Percentiles rank a stretch among this genome's conserved stretches.
Evolutionary conservation across 2,113 vertebrate genomes (phyloP).

Genomic region (Calypte anna): DNA sequence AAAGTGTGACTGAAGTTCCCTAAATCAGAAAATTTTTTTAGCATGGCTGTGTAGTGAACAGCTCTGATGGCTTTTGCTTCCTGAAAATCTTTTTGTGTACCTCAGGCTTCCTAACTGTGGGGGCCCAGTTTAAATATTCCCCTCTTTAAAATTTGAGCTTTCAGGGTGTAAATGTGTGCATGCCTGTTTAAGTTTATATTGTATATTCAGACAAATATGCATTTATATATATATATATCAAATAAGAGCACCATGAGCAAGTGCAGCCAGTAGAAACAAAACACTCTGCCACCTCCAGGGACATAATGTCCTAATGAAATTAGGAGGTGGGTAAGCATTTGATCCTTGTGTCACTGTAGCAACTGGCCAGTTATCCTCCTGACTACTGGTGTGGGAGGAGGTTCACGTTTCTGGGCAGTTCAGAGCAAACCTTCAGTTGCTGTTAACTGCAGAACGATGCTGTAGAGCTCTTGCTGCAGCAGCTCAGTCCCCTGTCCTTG

Average conservation of each 20-base stretch:
- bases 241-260: neutral
- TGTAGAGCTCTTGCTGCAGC: neutral
- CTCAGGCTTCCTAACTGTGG: neutral
- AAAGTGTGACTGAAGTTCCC: neutral
- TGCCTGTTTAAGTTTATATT: neutral
- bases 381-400: neutral
- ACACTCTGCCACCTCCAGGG: neutral
- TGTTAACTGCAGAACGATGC: neutral
- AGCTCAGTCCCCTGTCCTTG: neutral
- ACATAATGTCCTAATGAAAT: neutral
- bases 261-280: neutral
- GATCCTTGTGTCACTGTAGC: neutral
- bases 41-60: neutral
- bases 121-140: neutral
- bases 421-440: neutral
- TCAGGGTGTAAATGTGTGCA: no score
- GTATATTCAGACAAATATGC: neutral
- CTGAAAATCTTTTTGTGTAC: conserved; percentile 8
- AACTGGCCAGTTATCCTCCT: neutral
- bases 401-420: neutral
- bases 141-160: neutral
- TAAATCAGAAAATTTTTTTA: neutral
- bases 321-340: neutral
- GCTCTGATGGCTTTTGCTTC: conserved; percentile 6
- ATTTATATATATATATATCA: neutral